Evolutionary conservation across 2,797 vertebrate genomes (phyloP), one percentile per base, ranked within the genome.

Genomic region (Brotula barbata): DNA sequence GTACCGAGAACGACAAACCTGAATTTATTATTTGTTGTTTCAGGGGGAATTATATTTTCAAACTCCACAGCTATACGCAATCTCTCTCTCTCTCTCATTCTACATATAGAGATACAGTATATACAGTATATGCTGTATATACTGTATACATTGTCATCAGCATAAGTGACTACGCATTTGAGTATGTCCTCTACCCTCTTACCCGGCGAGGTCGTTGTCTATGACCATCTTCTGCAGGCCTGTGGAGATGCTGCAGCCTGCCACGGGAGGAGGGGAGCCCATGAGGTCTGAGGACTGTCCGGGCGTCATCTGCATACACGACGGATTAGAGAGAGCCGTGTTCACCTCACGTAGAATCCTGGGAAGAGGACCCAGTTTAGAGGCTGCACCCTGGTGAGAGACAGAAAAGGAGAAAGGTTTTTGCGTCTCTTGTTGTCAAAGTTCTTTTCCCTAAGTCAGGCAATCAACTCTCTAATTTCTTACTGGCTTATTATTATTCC

Each of bases 221-320:
- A 98, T 97, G 81, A 95, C 94, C 95, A 98, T 97, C 92, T 98
- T 98, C 88, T 98, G 95, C 33, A 99, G 90, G 48, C 97, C 94
- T 0, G 91, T 89, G 0, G 96, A 97, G 89, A 98, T 94, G 89
- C 95, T 94, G 73, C 92, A 90, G 80, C 93, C 70, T 0, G 95
- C 89, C 1, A 94, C 89, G 7, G 79, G 91, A 0, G 94, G 92
- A 0, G 95, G 92, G 5, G 95, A 94, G 3, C 89, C 90, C 21
- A 90, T 45, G 5, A 85, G 92, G 44, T 98, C 95, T 0, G 85
- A 62, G 0, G 93, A 84, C 58, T 64, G 87, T 15, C 79, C 83
- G 0, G 80, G 47, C 6, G 77, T 71, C 63, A 94, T 89, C 78
- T 92, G 93, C 71, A 94, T 53, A 0, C 92, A 93, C 50, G 93